These are phyloP conservation scores for Eupithecia centaureata DNA, from an alignment of 2,888 invertebrate species.

Conservation along the genomic window DNA sequence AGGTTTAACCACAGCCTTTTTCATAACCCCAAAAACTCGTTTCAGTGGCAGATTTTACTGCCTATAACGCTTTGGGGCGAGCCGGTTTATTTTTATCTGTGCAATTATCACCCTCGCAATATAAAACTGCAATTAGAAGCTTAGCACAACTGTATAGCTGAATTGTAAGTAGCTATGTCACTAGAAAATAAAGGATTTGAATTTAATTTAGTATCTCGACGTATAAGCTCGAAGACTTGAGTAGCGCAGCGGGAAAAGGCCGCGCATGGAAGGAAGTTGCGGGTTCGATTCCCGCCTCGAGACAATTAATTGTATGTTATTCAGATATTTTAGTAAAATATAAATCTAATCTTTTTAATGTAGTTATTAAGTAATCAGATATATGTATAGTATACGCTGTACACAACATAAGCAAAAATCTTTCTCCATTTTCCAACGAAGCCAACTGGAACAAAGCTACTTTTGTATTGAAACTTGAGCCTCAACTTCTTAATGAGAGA, in stretches of 20 bases:
- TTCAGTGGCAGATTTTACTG: constrained; percentile 24
- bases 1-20: constrained; percentile 10
- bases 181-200: background rate
- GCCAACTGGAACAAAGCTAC: background rate
- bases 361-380: no score
- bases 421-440: background rate
- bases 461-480: background rate
- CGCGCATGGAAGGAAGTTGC: no score
- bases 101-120: constrained; percentile 29
- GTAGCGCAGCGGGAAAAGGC: no score
- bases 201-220: background rate
- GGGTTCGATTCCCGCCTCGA: no score
- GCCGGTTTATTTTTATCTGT: constrained; percentile 32
- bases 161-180: constrained; percentile 4
- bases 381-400: no score
- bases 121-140: constrained; percentile 42
- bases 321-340: no score
- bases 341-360: no score
- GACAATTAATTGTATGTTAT: no score
- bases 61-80: constrained; percentile 15
- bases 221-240: no score
- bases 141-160: constrained; percentile 6
- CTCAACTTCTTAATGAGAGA: background rate
- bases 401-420: no score
- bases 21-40: constrained; percentile 26